A percentile compares a stretch with the other conserved stretches of the same genome.
Conservation (phyloP, 2,888 invertebrate genomes). For the Baronia brevicornis region DNA sequence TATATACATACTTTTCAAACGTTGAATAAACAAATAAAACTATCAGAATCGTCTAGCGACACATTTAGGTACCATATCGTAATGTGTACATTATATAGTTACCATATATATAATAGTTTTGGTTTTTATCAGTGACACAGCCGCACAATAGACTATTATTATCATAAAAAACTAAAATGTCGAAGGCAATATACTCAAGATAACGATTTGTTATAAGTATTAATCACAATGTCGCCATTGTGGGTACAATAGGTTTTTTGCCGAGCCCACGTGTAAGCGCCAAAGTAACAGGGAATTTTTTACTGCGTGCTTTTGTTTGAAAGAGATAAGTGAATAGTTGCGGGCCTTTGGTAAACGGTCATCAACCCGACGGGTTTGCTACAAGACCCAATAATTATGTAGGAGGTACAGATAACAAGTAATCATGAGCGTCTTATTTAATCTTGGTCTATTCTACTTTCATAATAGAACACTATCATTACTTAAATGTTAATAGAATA, state of each 20-base stretch:
- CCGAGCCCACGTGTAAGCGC: slow-evolving; percentile 52
- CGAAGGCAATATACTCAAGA: slow-evolving; percentile 15
- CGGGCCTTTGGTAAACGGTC: slow-evolving; percentile 48
- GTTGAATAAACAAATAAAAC: slow-evolving; percentile 5
- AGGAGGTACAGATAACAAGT: slow-evolving; percentile 50
- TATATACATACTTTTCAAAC: no score
- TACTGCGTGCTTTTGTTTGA: slow-evolving; percentile 54
- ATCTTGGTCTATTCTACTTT: no score
- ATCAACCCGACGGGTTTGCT: slow-evolving; percentile 49
- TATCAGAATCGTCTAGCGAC: no score
- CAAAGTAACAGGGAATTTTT: slow-evolving; percentile 42
- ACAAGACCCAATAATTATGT: slow-evolving; percentile 49
- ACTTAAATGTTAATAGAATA: no score
- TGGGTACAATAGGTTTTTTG: slow-evolving; percentile 39
- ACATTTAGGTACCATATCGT: no score
- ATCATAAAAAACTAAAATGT: slow-evolving; percentile 15
- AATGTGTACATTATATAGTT: no score
- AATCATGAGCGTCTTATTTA: no score
- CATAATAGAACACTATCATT: no score
- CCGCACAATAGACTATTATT: no score
- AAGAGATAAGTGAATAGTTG: slow-evolving; percentile 64
- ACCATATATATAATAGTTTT: no score
- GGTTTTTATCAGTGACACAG: no score
- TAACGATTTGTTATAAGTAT: slow-evolving; percentile 43
- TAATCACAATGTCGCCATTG: slow-evolving; percentile 61